Conservation (phyloP, 1,140 invertebrate genomes). For the Pachypeltis micranthus region DNA sequence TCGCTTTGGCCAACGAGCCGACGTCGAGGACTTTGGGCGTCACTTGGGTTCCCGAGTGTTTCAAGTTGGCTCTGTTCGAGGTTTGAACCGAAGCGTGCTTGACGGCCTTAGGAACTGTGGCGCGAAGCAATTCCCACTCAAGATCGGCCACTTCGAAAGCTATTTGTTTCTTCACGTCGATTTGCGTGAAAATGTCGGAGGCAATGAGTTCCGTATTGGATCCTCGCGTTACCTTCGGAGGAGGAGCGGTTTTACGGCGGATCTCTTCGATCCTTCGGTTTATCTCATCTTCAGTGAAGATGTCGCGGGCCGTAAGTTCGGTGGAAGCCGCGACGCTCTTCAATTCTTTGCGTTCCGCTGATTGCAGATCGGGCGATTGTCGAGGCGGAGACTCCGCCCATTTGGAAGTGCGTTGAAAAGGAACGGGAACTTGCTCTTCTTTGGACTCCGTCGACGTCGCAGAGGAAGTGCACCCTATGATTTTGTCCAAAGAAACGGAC, state of each 20-base stretch:
- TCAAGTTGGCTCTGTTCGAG: not conserved
- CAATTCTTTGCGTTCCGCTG: not conserved
- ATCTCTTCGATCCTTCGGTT: not conserved
- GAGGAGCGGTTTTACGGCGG: not conserved
- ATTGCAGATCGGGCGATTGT: too few species aligned
- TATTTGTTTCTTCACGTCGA: not conserved
- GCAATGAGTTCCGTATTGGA: not conserved
- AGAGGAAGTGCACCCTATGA: not conserved
- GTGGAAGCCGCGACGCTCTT: not conserved
- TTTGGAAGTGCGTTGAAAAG: too few species aligned
- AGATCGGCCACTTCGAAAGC: not conserved
- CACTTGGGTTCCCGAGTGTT: not conserved
- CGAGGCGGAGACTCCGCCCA: too few species aligned
- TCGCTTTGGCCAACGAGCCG: slow-evolving; percentile 36
- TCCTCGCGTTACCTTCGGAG: not conserved
- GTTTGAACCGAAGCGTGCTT: not conserved
- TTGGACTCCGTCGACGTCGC: not conserved
- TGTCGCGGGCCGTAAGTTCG: not conserved
- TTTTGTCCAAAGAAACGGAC: not conserved
- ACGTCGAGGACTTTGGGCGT: slow-evolving; percentile 26
- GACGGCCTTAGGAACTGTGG: not conserved
- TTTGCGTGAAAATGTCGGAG: not conserved
- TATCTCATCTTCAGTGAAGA: not conserved
- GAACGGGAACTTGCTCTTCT: too few species aligned
- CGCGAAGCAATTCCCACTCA: not conserved